These are phyloP conservation scores for Galemys pyrenaicus DNA, from an alignment of 2,113 vertebrate species.

Conservation along the genomic window DNA sequence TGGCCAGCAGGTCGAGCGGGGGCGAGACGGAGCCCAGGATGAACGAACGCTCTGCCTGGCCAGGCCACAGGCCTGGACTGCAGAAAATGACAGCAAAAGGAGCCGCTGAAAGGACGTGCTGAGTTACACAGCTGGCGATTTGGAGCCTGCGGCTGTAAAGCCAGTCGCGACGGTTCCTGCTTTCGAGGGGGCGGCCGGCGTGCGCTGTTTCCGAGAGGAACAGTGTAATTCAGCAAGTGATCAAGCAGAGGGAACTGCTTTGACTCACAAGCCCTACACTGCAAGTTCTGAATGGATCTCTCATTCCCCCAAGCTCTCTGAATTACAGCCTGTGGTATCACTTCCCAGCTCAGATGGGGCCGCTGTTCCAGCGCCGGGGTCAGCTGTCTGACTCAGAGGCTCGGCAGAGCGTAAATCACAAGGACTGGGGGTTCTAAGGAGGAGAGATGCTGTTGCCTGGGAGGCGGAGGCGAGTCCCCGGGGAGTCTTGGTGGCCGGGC, in stretches of 20 bases:
- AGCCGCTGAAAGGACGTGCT: not conserved
- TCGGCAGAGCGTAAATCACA: not conserved
- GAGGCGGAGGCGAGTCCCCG: not conserved
- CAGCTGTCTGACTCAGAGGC: not conserved
- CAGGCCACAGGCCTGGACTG: slow-evolving; percentile 31
- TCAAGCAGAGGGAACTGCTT: slow-evolving; percentile 60
- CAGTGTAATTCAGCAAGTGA: slow-evolving; percentile 45
- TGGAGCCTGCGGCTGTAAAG: not conserved
- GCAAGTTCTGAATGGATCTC: slow-evolving; percentile 57
- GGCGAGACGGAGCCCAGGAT: not conserved
- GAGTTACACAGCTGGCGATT: not conserved
- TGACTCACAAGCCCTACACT: not conserved
- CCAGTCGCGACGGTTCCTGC: not conserved
- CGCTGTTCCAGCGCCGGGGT: not conserved
- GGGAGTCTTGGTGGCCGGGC: not conserved
- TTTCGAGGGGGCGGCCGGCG: not conserved
- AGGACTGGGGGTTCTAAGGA: not conserved
- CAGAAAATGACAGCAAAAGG: not conserved
- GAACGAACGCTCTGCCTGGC: slow-evolving; percentile 39
- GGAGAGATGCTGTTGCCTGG: not conserved
- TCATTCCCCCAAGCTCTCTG: not conserved
- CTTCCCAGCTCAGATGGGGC: not conserved
- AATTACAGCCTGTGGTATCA: not conserved
- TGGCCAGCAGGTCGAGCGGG: not conserved
- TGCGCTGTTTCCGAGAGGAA: slow-evolving; percentile 20